Evolutionary conservation across 2,888 invertebrate species (phyloP).

Genomic region (Ophion ventricosus): DNA sequence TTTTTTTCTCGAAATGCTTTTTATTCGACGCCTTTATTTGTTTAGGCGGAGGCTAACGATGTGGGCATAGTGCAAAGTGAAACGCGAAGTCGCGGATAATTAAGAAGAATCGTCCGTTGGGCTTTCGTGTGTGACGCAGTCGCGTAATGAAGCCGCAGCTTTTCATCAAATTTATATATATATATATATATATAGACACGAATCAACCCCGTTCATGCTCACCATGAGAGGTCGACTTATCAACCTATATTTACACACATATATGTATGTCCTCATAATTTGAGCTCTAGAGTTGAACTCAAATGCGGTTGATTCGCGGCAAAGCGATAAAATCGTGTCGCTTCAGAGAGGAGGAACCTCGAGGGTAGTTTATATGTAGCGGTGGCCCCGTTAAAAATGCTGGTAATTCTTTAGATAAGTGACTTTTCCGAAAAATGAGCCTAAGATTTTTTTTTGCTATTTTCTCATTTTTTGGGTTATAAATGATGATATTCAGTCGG

Average conservation of each 20-base stretch:
- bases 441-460: too few species aligned
- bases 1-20: too few species aligned
- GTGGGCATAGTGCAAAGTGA: background rate
- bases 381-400: slow-evolving; percentile 58
- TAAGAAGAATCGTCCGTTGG: slow-evolving; percentile 39
- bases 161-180: slow-evolving; percentile 33
- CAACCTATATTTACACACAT: too few species aligned
- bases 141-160: slow-evolving; percentile 48
- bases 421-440: too few species aligned
- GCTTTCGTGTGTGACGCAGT: slow-evolving; percentile 36
- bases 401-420: too few species aligned
- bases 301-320: slow-evolving; percentile 58
- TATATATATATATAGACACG: slow-evolving; percentile 22
- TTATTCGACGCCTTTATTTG: background rate
- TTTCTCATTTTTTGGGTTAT: too few species aligned
- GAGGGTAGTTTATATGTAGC: slow-evolving; percentile 54
- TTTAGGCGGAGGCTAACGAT: slow-evolving; percentile 6
- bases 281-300: slow-evolving; percentile 47
- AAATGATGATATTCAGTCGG: too few species aligned
- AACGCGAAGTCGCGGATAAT: slow-evolving; percentile 11
- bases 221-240: too few species aligned
- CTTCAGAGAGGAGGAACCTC: slow-evolving; percentile 43
- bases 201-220: too few species aligned
- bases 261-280: slow-evolving; percentile 27
- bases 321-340: slow-evolving; percentile 64